phyloP scores from a whole-genome alignment of 2,888 invertebrate genomes.

The Oscheius sp. region DNA sequence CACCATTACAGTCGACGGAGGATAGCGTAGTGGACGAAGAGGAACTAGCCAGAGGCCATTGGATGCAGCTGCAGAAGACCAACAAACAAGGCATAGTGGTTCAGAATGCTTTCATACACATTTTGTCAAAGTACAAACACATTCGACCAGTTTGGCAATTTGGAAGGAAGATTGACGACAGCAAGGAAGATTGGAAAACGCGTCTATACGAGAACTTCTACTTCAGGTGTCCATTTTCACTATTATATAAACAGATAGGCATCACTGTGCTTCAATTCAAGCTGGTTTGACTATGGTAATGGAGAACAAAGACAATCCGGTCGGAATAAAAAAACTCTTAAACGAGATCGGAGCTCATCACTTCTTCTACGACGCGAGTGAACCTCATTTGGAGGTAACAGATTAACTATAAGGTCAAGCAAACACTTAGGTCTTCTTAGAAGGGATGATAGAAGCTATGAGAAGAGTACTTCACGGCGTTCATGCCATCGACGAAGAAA shows the following conservation, averaged over 20 bases:
- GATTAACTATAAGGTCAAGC: not conserved
- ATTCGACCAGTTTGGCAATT: slow-evolving; percentile 67
- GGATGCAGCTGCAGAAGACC: slow-evolving; percentile 65
- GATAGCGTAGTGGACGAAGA: slow-evolving; percentile 32
- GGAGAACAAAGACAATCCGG: slow-evolving; percentile 65
- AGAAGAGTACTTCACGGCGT: slow-evolving; percentile 42
- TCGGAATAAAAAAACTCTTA: slow-evolving; percentile 49
- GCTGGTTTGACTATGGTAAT: slow-evolving; percentile 66
- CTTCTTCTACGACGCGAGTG: slow-evolving; percentile 68
- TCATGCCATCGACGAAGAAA: slow-evolving; percentile 57
- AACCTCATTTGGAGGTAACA: slow-evolving; percentile 63
- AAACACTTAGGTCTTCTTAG: slow-evolving; percentile 52
- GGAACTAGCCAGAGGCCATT: slow-evolving; percentile 60
- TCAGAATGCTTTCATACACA: slow-evolving; percentile 53
- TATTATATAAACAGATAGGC: too few relatives aligned
- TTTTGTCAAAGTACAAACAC: slow-evolving; percentile 62
- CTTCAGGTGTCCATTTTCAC: too few relatives aligned
- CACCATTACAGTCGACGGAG: slow-evolving; percentile 1
- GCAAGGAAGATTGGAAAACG: slow-evolving; percentile 51
- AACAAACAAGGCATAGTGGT: slow-evolving; percentile 57
- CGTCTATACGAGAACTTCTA: slow-evolving; percentile 57
- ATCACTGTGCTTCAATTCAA: slow-evolving; percentile 65
- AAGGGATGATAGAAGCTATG: slow-evolving; percentile 56
- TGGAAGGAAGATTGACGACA: slow-evolving; percentile 53
- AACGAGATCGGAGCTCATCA: slow-evolving; percentile 68